Conservation (phyloP, 2,113 vertebrate species). For the Lampris megalopsis region DNA sequence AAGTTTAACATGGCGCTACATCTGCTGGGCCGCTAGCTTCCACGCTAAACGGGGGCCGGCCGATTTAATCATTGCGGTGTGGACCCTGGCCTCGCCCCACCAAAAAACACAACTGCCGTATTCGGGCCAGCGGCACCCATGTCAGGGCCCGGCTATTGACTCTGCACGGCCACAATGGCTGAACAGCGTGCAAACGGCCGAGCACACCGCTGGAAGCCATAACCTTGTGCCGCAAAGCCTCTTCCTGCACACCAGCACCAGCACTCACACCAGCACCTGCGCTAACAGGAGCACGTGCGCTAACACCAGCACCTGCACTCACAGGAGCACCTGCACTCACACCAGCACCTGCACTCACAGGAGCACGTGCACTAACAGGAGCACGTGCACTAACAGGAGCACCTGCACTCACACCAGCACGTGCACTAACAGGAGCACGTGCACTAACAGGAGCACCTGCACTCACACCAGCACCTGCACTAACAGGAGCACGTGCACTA, state of each 20-base stretch:
- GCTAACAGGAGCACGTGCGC: no score
- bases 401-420: no score
- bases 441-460: no score
- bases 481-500: no score
- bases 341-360: no score
- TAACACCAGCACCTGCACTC: no score
- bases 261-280: no score
- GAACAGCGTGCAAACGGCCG: slow-evolving; percentile 27
- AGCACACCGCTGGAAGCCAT: slow-evolving; percentile 15
- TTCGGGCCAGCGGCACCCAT: not conserved
- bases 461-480: no score
- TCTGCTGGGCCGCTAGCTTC: slow-evolving; percentile 94
- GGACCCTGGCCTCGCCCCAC: slow-evolving; percentile 42
- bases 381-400: no score
- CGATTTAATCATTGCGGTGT: slow-evolving; percentile 89
- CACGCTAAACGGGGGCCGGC: slow-evolving; percentile 88
- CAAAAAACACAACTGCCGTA: not conserved
- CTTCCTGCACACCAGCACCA: not conserved
- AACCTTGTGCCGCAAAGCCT: slow-evolving; percentile 3
- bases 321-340: no score
- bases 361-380: no score
- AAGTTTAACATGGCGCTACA: slow-evolving; percentile 99
- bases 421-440: no score
- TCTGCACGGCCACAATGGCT: slow-evolving; percentile 7
- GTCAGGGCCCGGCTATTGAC: not conserved